Evolutionary conservation across 1,140 invertebrate genomes (phyloP).

Genomic region (Hormaphis cornu): DNA sequence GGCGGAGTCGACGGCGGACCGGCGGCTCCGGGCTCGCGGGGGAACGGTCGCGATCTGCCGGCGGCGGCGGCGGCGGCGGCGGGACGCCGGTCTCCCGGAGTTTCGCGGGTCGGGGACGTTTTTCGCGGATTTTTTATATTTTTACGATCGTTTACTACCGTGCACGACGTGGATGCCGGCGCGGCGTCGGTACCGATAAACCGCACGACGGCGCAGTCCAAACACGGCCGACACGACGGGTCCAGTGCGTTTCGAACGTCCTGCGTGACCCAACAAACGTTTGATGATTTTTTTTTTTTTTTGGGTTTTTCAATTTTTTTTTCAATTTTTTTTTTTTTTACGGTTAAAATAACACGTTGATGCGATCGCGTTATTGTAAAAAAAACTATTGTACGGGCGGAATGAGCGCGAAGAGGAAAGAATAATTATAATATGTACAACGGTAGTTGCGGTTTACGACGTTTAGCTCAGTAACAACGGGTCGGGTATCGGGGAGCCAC

Average conservation of each 20-base stretch:
- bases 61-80: slow-evolving; percentile 51
- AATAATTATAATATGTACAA: slow-evolving; percentile 15
- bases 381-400: too few relatives aligned
- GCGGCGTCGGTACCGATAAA: slow-evolving; percentile 25
- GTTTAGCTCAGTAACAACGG: too few relatives aligned
- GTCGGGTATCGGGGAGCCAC: slow-evolving; percentile 46
- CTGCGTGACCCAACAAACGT: slow-evolving; percentile 28
- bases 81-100: neutral
- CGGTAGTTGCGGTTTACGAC: too few relatives aligned
- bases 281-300: slow-evolving; percentile 17
- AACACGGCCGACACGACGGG: slow-evolving; percentile 8
- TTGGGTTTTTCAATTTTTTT: neutral
- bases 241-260: slow-evolving; percentile 32
- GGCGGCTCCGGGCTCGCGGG: neutral
- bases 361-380: too few relatives aligned
- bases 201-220: slow-evolving; percentile 11
- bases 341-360: slow-evolving; percentile 4
- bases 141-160: slow-evolving; percentile 5
- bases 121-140: neutral
- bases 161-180: slow-evolving; percentile 18
- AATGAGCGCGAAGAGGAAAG: slow-evolving; percentile 16
- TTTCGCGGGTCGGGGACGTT: slow-evolving; percentile 1
- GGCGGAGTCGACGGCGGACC: neutral
- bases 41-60: too few relatives aligned
- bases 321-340: neutral